These are phyloP conservation scores for Cosmorhoe ocellata DNA, from an alignment of 2,888 invertebrate species.

Conservation along the genomic window DNA sequence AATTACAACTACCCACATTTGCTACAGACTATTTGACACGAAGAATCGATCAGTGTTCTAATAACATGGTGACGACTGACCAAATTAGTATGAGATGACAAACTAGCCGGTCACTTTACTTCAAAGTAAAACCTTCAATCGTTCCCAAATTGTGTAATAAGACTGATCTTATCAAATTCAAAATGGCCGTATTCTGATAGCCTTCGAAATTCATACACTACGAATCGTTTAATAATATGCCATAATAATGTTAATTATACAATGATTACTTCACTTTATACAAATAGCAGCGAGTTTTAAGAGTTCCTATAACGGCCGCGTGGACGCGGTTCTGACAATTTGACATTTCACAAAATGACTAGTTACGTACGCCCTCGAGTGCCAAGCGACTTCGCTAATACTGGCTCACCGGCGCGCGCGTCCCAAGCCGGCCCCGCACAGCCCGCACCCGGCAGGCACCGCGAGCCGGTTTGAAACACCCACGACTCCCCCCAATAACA, in stretches of 20 bases:
- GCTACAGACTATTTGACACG: constrained; percentile 21
- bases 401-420: constrained; percentile 48
- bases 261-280: constrained; percentile 84
- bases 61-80: too few species aligned
- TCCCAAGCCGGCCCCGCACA: constrained; percentile 26
- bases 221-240: constrained; percentile 76
- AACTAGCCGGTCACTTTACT: too few species aligned
- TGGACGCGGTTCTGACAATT: constrained; percentile 76
- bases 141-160: too few species aligned
- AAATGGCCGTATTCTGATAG: constrained; percentile 70
- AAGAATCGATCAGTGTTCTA: constrained; percentile 29
- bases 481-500: constrained; percentile 43
- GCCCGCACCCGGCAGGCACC: background rate
- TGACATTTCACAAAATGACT: constrained; percentile 83
- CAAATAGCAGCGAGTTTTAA: constrained; percentile 89
- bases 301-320: constrained; percentile 87
- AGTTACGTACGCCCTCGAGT: constrained; percentile 73
- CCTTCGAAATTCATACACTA: constrained; percentile 79
- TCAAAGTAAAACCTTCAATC: too few species aligned
- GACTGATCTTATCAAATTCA: constrained; percentile 31
- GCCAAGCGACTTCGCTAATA: constrained; percentile 61
- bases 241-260: constrained; percentile 76
- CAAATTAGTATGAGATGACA: too few species aligned
- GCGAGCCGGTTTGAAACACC: constrained; percentile 17
- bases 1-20: constrained; percentile 15